Percentiles rank a stretch among this genome's conserved stretches.
Evolutionary conservation across 1,140 invertebrate species (phyloP).

Genomic region (Brachionus koreanus): DNA sequence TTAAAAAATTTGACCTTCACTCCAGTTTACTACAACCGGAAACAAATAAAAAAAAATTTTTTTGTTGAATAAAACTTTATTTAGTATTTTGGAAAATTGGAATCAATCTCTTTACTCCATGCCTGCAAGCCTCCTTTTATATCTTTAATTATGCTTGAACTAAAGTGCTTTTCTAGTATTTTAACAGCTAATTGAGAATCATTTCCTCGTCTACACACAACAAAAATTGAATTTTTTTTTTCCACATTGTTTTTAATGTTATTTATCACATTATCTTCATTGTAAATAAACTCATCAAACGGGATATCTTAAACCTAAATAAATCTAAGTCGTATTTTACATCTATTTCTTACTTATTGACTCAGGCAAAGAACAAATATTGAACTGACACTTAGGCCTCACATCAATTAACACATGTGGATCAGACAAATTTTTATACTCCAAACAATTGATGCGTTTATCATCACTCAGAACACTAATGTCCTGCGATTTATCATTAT

Average conservation of each 20-base stretch:
- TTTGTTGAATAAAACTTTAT: neutral
- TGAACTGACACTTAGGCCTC: constrained; percentile 3
- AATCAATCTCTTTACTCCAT: constrained; percentile 75
- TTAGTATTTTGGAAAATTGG: constrained; percentile 78
- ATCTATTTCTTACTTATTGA: constrained; percentile 25
- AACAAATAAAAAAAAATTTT: neutral
- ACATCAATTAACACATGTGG: constrained; percentile 10
- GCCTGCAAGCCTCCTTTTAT: constrained; percentile 78
- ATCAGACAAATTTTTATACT: neutral
- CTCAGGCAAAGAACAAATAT: constrained; percentile 20
- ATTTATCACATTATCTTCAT: neutral
- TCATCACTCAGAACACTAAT: neutral
- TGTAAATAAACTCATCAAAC: constrained; percentile 4
- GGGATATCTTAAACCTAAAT: constrained; percentile 14
- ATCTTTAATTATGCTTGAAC: constrained; percentile 65
- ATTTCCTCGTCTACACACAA: constrained; percentile 85
- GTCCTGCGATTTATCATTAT: constrained; percentile 26
- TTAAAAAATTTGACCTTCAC: neutral
- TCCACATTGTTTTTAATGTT: neutral
- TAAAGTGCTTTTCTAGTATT: constrained; percentile 64
- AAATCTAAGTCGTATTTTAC: neutral
- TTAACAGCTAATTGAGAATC: constrained; percentile 83
- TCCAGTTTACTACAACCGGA: neutral
- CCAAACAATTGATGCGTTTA: neutral
- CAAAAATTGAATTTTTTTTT: constrained; percentile 62